Conservation (phyloP, 2,888 invertebrate species). For the Protophormia terraenovae region DNA sequence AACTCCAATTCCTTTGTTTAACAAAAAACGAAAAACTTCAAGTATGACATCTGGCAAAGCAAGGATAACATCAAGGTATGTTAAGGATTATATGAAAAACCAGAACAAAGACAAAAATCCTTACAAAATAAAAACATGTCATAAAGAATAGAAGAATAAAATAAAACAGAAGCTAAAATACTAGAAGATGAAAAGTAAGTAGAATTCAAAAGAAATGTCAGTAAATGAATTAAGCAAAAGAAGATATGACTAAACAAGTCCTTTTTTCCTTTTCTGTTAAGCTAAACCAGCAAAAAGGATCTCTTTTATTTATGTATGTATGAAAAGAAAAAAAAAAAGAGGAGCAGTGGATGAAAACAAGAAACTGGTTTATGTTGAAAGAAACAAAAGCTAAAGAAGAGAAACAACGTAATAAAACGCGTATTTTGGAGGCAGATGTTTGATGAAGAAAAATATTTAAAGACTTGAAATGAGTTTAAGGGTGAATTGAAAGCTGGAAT, state of each 20-base stretch:
- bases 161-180: constrained; percentile 38
- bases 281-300: constrained; percentile 41
- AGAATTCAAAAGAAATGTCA: constrained; percentile 42
- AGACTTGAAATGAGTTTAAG: neutral
- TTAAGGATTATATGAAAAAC: constrained; percentile 7
- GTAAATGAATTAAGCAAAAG: constrained; percentile 11
- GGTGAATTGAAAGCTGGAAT: constrained; percentile 27
- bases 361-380: constrained; percentile 45
- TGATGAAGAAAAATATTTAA: neutral
- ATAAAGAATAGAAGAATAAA: constrained; percentile 17
- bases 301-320: constrained; percentile 2
- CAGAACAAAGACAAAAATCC: neutral
- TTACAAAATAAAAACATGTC: neutral
- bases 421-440: constrained; percentile 66
- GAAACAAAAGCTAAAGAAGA: constrained; percentile 3
- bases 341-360: constrained; percentile 46
- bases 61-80: constrained; percentile 43
- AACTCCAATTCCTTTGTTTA: constrained; percentile 41
- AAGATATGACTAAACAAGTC: constrained; percentile 52
- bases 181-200: constrained; percentile 16
- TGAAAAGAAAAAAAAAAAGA: no score
- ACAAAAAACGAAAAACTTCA: neutral
- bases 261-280: constrained; percentile 14
- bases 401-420: constrained; percentile 37
- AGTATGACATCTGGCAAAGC: constrained; percentile 59